These are phyloP conservation scores for Ciconia nigra DNA, from an alignment of 2,797 vertebrate genomes.

Conservation along the genomic window DNA sequence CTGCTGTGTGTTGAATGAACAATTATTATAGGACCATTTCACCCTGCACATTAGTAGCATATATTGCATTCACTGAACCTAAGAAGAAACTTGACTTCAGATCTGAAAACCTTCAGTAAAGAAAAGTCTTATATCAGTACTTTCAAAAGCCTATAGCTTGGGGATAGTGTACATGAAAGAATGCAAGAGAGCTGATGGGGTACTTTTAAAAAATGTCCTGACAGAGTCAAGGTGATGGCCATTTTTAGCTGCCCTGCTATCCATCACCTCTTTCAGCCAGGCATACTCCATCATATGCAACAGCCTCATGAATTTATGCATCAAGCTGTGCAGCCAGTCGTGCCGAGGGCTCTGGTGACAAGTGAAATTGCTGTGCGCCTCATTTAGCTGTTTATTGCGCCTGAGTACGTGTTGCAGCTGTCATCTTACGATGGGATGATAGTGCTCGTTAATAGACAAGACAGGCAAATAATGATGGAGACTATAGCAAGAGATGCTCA, in stretches of 20 bases:
- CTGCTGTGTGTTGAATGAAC: conserved; percentile 8
- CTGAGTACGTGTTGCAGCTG: conserved; percentile 86
- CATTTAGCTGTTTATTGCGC: conserved; percentile 87
- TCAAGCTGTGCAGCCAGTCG: conserved; percentile 85
- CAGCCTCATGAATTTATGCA: conserved; percentile 88
- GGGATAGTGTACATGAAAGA: conserved; percentile 74
- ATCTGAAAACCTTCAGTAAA: conserved; percentile 28
- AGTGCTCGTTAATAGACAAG: conserved; percentile 86
- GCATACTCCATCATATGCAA: conserved; percentile 86
- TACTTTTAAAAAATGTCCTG: conserved; percentile 86
- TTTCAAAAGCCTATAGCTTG: conserved; percentile 60
- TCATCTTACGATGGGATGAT: conserved; percentile 84
- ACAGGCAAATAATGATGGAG: conserved; percentile 85
- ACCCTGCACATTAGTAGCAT: conserved; percentile 19
- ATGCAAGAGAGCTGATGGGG: conserved; percentile 79
- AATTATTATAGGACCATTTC: conserved; percentile 48
- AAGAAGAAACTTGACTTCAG: conserved; percentile 47
- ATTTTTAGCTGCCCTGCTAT: conserved; percentile 86
- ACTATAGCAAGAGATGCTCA: conserved; percentile 83
- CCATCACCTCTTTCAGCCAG: conserved; percentile 85
- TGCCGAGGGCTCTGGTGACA: conserved; percentile 85
- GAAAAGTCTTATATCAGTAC: conserved; percentile 59
- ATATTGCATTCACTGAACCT: conserved; percentile 1
- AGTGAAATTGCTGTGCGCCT: conserved; percentile 86
- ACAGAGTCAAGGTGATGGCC: conserved; percentile 87